A percentile compares a stretch with the other conserved stretches of the same genome.
phyloP scores from a whole-genome alignment of 2,113 vertebrate genomes.

The Erinaceus europaeus region DNA sequence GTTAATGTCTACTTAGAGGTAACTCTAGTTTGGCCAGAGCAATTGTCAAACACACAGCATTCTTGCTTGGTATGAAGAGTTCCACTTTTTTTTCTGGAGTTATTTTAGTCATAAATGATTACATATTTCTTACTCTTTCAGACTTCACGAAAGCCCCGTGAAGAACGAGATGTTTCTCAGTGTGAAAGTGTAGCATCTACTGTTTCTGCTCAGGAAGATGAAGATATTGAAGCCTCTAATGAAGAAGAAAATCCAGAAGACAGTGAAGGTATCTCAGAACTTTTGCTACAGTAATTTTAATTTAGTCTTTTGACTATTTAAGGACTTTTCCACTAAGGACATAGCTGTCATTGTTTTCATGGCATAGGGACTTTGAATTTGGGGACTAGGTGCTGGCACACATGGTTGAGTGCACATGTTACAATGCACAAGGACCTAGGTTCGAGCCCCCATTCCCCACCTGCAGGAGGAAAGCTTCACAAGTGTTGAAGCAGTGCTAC shows the following conservation, averaged over 20 bases:
- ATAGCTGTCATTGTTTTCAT: neutral
- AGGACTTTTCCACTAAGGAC: conserved; percentile 20
- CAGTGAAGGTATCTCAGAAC: conserved; percentile 90
- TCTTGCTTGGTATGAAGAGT: neutral
- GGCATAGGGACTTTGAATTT: neutral
- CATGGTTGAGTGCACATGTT: too few relatives aligned
- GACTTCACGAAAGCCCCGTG: conserved; percentile 89
- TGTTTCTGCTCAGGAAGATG: conserved; percentile 92
- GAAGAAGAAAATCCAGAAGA: conserved; percentile 97
- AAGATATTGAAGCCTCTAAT: conserved; percentile 89
- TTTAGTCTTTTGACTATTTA: conserved; percentile 20
- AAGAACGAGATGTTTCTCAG: conserved; percentile 92
- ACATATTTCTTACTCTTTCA: conserved; percentile 50
- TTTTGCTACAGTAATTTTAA: neutral
- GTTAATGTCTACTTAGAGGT: neutral
- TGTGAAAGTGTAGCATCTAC: conserved; percentile 93
- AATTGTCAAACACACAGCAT: neutral
- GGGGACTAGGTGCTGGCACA: too few relatives aligned
- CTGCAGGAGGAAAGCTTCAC: too few relatives aligned
- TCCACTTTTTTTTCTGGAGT: neutral
- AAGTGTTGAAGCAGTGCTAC: too few relatives aligned
- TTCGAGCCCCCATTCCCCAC: too few relatives aligned
- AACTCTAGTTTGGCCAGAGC: neutral
- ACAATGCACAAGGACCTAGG: too few relatives aligned
- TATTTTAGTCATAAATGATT: neutral